A percentile compares a stretch with the other conserved stretches of the same genome.
These are phyloP conservation scores for Chlorodrepanis virens DNA, from an alignment of 2,113 vertebrate genomes.

Conservation along the genomic window DNA sequence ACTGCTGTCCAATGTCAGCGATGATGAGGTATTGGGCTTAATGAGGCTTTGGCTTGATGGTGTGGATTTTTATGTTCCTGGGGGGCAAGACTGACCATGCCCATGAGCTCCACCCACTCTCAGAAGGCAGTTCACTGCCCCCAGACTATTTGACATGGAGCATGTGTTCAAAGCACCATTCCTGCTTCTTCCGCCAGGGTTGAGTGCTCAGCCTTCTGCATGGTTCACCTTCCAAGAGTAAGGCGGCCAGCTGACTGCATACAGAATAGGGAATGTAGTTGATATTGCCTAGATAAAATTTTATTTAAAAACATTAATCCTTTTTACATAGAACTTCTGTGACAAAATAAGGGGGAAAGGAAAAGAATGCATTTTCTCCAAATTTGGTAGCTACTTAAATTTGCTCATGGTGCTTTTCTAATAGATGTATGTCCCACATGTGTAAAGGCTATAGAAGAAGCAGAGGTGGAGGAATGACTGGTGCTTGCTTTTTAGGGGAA, in stretches of 20 bases:
- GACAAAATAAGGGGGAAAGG: not conserved
- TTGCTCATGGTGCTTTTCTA: not conserved
- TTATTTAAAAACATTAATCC: fast-evolving
- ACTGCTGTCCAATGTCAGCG: not conserved
- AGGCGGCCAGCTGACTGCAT: not conserved
- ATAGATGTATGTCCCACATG: fast-evolving
- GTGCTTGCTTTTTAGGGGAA: not conserved
- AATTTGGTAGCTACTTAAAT: not conserved
- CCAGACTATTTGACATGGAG: not conserved
- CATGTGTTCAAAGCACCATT: not conserved
- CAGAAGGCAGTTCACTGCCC: not conserved
- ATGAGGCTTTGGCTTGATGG: not conserved
- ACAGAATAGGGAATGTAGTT: not conserved
- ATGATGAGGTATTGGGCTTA: not conserved
- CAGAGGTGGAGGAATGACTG: not conserved
- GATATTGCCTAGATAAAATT: not conserved
- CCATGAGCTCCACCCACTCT: not conserved
- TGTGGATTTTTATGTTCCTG: not conserved
- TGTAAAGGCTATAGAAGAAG: not conserved
- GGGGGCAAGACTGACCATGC: not conserved
- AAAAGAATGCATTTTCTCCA: not conserved
- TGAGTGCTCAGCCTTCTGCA: not conserved
- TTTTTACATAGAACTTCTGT: not conserved
- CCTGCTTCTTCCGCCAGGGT: not conserved
- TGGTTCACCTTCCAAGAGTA: not conserved